Conservation (phyloP, 30 jellyfish, hydroid and myxozoan species). For the Turritopsis dohrnii region DNA sequence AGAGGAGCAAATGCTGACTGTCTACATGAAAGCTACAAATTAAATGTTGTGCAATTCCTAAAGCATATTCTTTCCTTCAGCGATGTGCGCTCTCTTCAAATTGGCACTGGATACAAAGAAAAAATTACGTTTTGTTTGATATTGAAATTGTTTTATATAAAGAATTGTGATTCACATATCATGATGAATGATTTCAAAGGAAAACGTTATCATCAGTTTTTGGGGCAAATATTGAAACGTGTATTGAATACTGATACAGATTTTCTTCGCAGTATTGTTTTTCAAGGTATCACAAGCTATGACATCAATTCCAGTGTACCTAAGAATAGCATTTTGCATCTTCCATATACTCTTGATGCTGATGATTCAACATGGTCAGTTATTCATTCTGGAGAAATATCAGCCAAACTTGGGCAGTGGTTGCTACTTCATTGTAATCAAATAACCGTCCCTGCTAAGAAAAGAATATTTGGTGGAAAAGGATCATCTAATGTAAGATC, state of each 20-base stretch:
- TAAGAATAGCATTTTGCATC: background rate
- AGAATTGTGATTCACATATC: background rate
- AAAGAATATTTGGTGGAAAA: background rate
- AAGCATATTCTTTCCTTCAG: background rate
- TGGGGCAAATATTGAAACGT: background rate
- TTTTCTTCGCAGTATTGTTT: background rate
- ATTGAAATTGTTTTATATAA: background rate
- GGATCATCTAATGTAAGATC: background rate
- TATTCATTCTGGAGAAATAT: background rate
- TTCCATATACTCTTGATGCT: background rate
- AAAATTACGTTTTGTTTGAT: background rate
- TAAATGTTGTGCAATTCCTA: background rate
- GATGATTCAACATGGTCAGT: background rate
- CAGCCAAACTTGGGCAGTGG: slow-evolving; percentile 5
- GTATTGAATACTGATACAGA: background rate
- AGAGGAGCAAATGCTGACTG: slow-evolving; percentile 22
- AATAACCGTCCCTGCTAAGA: slow-evolving; percentile 3
- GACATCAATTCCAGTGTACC: slow-evolving; percentile 8
- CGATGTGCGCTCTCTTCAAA: slow-evolving; percentile 16
- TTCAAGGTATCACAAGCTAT: slow-evolving; percentile 6
- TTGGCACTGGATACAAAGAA: background rate
- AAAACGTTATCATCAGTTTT: background rate
- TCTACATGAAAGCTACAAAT: slow-evolving; percentile 1
- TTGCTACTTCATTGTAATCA: slow-evolving; percentile 12
- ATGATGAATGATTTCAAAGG: slow-evolving; percentile 12